phyloP scores from a whole-genome alignment of 2,888 invertebrate genomes.

The Agonopterix subpropinquella region DNA sequence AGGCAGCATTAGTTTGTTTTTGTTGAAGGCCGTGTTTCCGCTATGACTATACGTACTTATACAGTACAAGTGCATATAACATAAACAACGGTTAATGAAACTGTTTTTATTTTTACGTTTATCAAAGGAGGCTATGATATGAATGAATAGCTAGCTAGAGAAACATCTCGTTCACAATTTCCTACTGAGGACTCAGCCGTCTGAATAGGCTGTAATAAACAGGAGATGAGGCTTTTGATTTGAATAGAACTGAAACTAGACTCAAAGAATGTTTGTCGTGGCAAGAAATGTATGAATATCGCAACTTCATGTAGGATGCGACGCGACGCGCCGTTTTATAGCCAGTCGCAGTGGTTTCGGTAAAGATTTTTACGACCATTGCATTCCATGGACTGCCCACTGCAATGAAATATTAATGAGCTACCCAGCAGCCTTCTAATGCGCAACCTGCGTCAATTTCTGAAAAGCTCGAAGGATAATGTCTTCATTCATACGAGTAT shows the following conservation, averaged over 20 bases:
- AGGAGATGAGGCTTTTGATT: slow-evolving; percentile 34
- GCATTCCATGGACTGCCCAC: slow-evolving; percentile 20
- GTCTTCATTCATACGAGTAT: slow-evolving; percentile 28
- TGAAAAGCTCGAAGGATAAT: slow-evolving; percentile 26
- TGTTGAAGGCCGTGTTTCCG: slow-evolving; percentile 50
- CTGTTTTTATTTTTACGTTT: slow-evolving; percentile 13
- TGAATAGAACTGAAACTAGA: slow-evolving; percentile 22
- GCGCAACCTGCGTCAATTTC: slow-evolving; percentile 19
- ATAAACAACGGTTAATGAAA: slow-evolving; percentile 2
- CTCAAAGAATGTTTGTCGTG: slow-evolving; percentile 3
- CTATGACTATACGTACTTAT: slow-evolving; percentile 37
- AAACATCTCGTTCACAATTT: slow-evolving; percentile 27
- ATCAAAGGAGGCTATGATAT: slow-evolving; percentile 1
- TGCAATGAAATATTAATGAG: slow-evolving; percentile 29
- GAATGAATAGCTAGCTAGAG: background rate
- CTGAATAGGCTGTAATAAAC: slow-evolving; percentile 34
- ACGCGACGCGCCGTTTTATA: slow-evolving; percentile 11
- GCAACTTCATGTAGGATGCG: slow-evolving; percentile 13
- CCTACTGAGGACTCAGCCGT: slow-evolving; percentile 17
- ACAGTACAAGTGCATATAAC: slow-evolving; percentile 20
- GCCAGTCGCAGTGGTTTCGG: slow-evolving; percentile 13
- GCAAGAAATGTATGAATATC: slow-evolving; percentile 5
- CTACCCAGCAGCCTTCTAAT: slow-evolving; percentile 21
- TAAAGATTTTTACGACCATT: slow-evolving; percentile 20
- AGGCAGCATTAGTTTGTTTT: slow-evolving; percentile 56